Evolutionary conservation across 2,113 vertebrate species (phyloP), one percentile per base, ranked within the genome.

Genomic region (Calyptomena viridis): DNA sequence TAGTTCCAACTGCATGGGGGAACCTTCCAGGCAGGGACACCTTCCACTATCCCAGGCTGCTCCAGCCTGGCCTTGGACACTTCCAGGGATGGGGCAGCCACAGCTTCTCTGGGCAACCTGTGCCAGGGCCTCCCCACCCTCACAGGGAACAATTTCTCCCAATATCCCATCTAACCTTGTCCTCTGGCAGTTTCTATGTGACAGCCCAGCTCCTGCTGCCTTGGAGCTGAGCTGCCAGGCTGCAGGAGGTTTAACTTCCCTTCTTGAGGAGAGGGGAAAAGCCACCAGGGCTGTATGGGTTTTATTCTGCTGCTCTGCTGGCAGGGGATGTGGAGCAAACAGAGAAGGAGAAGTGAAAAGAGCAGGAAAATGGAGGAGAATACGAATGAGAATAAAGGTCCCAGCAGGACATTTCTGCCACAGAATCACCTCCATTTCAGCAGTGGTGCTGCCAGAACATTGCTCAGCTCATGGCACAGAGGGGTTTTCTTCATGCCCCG

Each of bases 271-370:
- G 28, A 46, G 20, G 20, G 47, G 28, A 12, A 89, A 85, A 73
- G 53, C 44, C 60, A 35, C 28, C 0, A 8, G 49, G 62, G 8
- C n/a, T 2, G 4, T 5, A 8, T 7, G 21, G 1, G 12, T 49
- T 69, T 63, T 44, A 67, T 80, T 80, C 62, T 37, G 31, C 59
- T 90, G 59, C 63, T 93, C 53, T 69, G 14, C 23, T 80, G 79
- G 46, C 53, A 58, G 33, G 14, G 25, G 44, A 50, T 44, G 17
- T 0, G 3, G 14, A 74, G 12, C 35, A 84, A 90, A 77, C 20
- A 31, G 67, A 28, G 56, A 79, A 87, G 47, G 28, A 23, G 25
- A 79, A 14, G 1, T 31, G 27, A 80, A 47, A 66, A 90, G 59
- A 83, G n/a, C 46, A 88, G 88, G 47, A 25, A 76, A 83, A 49